Base-by-base conservation (phyloP, 2,888 invertebrate genomes). In the Byasa hedistus region DNA sequence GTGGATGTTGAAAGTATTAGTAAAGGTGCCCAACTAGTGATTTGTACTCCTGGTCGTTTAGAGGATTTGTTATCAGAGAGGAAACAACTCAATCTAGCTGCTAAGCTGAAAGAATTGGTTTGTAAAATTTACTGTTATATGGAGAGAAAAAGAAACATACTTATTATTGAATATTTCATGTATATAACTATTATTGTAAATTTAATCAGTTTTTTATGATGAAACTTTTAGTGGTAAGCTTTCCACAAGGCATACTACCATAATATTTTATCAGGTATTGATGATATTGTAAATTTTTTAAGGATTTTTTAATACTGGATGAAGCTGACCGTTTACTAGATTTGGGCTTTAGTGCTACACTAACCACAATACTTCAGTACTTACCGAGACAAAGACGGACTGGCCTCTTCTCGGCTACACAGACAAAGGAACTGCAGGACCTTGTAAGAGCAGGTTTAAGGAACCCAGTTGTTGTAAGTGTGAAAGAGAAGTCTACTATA, bases 361-460 rank as follows among this genome's bases (percentile, higher is more conserved):
- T 99, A 21, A 96, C 97, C 73, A 96, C 96, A 21, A 99, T 99
- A 74, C 92, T 99, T 5, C 95, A 96, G 72, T 97, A 96, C 85
- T 86, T 99, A 52, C 99, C 99, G 0, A 95, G 98, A 48, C 98
- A 98, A 79, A 93, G 99, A 39, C 93, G 99, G 73, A 99, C 99
- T 0, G 98, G 99, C 0, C 92, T 99, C n/a, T 99, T 99, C 91
- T 99, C 99, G 0, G 99, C 99, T 0, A 99, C 99, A 1, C 99
- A 99, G 89, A 99, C 99, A 0, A 97, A 97, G 79, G 97, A 98
- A 85, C 93, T 99, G 0, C 95, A 97, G 70, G 96, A 97, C 76
- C 88, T 99, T 19, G 96, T 99, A 61, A 93, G 98, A 74, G 99
- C 99, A 3, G 99, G 99, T 0, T 87, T 99, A 8, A 92, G 99